Conservation (phyloP, 1,140 invertebrate genomes). For the Aporrectodea caliginosa region DNA sequence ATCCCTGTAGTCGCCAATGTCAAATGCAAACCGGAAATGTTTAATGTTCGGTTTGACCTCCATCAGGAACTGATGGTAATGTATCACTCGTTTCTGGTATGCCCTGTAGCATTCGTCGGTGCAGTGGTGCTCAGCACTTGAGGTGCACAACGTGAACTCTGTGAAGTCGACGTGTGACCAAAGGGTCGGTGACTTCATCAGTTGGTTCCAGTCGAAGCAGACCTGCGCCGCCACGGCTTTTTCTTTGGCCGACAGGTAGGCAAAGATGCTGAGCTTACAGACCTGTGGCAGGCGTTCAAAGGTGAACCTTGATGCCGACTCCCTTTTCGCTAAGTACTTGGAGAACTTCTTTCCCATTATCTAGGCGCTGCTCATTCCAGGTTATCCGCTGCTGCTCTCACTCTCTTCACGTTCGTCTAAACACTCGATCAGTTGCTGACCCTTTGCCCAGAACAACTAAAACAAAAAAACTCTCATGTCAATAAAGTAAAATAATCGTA, state of each 20-base stretch:
- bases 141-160: constrained; percentile 42
- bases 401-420: no score
- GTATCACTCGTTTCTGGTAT: constrained; percentile 43
- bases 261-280: constrained; percentile 49
- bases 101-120: constrained; percentile 41
- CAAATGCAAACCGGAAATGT: constrained; percentile 47
- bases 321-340: not conserved
- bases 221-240: constrained; percentile 41
- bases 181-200: constrained; percentile 39
- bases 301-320: constrained; percentile 35
- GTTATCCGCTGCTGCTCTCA: no score
- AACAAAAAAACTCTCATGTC: no score
- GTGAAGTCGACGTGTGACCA: constrained; percentile 45
- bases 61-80: constrained; percentile 38
- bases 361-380: no score
- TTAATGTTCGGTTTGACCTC: constrained; percentile 39
- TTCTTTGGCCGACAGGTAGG: constrained; percentile 41
- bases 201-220: constrained; percentile 43
- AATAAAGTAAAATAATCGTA: no score
- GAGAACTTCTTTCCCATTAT: not conserved
- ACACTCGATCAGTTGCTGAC: no score
- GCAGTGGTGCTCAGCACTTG: constrained; percentile 39
- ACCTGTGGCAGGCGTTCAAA: constrained; percentile 45
- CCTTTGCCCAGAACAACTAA: no score
- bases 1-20: constrained; percentile 45